Evolutionary conservation across 2,888 invertebrate species (phyloP).

Genomic region (Lasioglossum zephyrum): DNA sequence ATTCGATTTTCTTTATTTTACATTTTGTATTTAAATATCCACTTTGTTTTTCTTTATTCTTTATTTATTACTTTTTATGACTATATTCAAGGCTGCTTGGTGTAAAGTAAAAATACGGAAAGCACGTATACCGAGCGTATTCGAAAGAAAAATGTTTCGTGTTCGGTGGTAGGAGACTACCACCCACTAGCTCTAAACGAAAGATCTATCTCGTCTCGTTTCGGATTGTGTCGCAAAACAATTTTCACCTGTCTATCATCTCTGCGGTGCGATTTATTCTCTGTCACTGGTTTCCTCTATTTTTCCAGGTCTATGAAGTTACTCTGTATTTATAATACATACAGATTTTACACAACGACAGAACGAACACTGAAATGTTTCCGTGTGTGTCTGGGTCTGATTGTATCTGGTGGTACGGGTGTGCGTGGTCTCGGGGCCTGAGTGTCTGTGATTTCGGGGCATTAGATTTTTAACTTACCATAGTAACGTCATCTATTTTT

Average conservation of each 20-base stretch:
- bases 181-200: neutral
- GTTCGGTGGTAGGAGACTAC: neutral
- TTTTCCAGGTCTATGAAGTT: neutral
- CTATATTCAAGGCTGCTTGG: neutral
- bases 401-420: neutral
- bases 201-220: neutral
- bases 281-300: neutral
- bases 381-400: neutral
- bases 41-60: neutral
- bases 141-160: neutral
- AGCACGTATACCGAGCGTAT: neutral
- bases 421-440: neutral
- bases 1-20: no score
- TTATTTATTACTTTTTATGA: no score
- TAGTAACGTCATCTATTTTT: conserved; percentile 99
- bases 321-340: conserved; percentile 50
- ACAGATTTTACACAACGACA: conserved; percentile 38
- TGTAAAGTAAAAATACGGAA: neutral
- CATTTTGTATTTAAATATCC: neutral
- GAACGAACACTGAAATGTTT: conserved; percentile 24
- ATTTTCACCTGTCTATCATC: conserved; percentile 4
- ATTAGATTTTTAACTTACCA: conserved; percentile 91
- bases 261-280: neutral
- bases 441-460: conserved; percentile 74
- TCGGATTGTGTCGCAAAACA: conserved; percentile 14